Evolutionary conservation across 2,888 invertebrate species (phyloP).

Genomic region (Rotaria macrura): DNA sequence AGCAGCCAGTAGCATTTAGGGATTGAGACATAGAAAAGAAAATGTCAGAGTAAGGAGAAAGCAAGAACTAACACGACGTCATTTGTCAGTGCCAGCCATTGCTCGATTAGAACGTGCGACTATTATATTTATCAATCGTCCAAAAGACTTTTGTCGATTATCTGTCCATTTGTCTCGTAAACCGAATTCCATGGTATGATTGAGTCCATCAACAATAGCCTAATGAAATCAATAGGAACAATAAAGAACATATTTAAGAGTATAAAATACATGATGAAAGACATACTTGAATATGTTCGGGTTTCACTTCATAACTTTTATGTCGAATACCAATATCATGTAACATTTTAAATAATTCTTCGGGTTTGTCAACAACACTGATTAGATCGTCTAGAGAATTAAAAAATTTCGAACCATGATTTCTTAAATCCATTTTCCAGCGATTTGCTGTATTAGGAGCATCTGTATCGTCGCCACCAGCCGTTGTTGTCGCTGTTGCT

Average conservation of each 20-base stretch:
- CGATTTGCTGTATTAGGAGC: background rate
- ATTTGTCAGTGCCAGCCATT: background rate
- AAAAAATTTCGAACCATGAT: conserved; percentile 12
- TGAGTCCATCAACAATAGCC: conserved; percentile 10
- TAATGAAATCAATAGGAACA: background rate
- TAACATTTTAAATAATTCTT: background rate
- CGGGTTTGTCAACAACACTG: background rate
- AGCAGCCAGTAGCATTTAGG: background rate
- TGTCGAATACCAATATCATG: background rate
- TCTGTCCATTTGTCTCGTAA: conserved; percentile 19
- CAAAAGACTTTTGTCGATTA: conserved; percentile 15
- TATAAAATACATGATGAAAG: background rate
- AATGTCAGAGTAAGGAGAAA: background rate
- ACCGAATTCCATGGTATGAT: conserved; percentile 17
- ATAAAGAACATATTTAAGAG: no score
- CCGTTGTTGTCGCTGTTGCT: background rate
- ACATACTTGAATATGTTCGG: conserved; percentile 10
- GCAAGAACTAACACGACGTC: background rate
- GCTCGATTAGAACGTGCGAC: background rate
- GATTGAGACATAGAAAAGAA: background rate
- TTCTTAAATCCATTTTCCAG: conserved; percentile 10
- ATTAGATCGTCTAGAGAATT: conserved; percentile 8
- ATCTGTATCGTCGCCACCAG: background rate
- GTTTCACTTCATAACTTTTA: background rate
- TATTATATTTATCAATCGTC: conserved; percentile 16